Percentiles rank a stretch among this genome's conserved stretches.
phyloP scores from a whole-genome alignment of 2,797 vertebrate species.

The Urosaurus nigricauda region DNA sequence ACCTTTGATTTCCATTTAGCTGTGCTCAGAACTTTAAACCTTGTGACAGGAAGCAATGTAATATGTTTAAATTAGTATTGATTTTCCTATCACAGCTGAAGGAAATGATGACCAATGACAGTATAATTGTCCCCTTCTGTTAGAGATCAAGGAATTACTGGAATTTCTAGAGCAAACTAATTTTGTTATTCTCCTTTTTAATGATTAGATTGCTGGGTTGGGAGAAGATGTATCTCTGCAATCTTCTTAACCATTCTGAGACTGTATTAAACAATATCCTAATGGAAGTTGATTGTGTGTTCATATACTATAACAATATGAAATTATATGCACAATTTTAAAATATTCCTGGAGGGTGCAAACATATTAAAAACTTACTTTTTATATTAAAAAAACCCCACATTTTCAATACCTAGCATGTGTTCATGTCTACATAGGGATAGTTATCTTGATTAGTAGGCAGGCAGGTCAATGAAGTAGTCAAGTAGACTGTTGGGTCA shows the following conservation, averaged over 20 bases:
- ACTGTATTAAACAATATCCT: constrained; percentile 33
- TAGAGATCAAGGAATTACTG: constrained; percentile 57
- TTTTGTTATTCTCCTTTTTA: constrained; percentile 46
- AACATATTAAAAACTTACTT: background rate
- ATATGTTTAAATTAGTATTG: constrained; percentile 15
- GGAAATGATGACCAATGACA: constrained; percentile 19
- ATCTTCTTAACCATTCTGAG: constrained; percentile 32
- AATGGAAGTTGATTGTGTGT: constrained; percentile 27
- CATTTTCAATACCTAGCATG: background rate
- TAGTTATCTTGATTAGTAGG: background rate
- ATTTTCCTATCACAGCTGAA: constrained; percentile 23
- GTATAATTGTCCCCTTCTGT: background rate
- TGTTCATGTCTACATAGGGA: background rate
- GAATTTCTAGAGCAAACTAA: constrained; percentile 29
- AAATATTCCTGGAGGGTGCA: background rate
- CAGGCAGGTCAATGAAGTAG: background rate
- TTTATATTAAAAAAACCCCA: background rate
- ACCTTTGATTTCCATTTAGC: background rate
- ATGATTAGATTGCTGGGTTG: constrained; percentile 38
- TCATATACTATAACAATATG: constrained; percentile 2
- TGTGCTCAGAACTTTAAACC: background rate
- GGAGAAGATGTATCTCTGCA: constrained; percentile 45
- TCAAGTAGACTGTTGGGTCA: background rate
- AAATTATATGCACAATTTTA: background rate
- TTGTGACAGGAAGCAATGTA: background rate